These are phyloP conservation scores for Apodemia duryi DNA, from an alignment of 2,888 invertebrate species.

Conservation along the genomic window DNA sequence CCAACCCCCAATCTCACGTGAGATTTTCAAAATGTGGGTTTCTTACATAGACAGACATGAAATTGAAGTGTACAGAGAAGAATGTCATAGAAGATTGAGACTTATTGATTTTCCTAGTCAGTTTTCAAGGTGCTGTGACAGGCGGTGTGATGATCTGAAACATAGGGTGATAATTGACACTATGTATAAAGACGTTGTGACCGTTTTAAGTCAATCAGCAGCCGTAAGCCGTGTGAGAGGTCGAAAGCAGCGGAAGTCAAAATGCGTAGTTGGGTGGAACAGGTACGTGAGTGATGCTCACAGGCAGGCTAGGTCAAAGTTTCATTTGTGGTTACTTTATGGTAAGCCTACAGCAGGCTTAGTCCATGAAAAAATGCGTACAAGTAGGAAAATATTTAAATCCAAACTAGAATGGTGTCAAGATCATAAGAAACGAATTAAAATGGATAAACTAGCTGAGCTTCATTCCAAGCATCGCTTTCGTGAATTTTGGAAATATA, in stretches of 20 bases:
- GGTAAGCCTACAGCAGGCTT: too few relatives aligned
- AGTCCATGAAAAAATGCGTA: too few relatives aligned
- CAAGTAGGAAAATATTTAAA: too few relatives aligned
- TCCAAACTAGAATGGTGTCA: too few relatives aligned
- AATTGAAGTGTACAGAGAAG: background rate
- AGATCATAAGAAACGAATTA: too few relatives aligned
- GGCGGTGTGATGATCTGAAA: background rate
- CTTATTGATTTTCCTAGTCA: background rate
- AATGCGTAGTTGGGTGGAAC: background rate
- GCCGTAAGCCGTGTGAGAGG: background rate
- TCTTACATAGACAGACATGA: background rate
- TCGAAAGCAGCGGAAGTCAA: background rate
- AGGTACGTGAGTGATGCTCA: background rate
- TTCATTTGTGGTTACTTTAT: too few relatives aligned
- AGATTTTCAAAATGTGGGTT: too few relatives aligned
- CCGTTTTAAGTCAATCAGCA: background rate
- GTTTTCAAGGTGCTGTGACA: background rate
- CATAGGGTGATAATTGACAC: background rate
- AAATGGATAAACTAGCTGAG: too few relatives aligned
- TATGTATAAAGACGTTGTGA: background rate
- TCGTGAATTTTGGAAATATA: too few relatives aligned
- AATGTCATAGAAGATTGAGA: background rate
- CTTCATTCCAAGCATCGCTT: too few relatives aligned
- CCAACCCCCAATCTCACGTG: too few relatives aligned
- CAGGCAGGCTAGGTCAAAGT: background rate